These are phyloP conservation scores for Athalia circularis DNA, from an alignment of 2,888 invertebrate genomes.

Conservation along the genomic window DNA sequence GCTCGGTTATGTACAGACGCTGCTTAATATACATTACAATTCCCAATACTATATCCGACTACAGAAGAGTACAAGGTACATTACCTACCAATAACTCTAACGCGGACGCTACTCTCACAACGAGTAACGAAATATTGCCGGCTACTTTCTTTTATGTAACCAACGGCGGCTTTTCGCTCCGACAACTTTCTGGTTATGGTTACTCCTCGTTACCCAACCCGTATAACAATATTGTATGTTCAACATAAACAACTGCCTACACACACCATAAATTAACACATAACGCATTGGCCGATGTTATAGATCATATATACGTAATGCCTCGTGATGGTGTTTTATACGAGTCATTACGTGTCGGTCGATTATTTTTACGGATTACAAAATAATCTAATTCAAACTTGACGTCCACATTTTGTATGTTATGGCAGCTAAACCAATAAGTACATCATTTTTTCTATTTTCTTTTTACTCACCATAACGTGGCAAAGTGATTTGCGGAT, in stretches of 20 bases:
- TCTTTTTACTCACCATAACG: too few relatives aligned
- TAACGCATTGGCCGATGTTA: neutral
- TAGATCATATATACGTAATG: too few relatives aligned
- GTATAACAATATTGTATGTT: neutral
- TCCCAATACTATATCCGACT: too few relatives aligned
- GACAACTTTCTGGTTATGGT: neutral
- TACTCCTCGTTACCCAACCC: neutral
- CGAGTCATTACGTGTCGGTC: too few relatives aligned
- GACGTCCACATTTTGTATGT: neutral
- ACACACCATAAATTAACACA: neutral
- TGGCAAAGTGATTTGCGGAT: too few relatives aligned
- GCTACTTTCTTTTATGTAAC: conserved; percentile 16
- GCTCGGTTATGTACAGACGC: neutral
- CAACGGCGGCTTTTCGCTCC: conserved; percentile 1
- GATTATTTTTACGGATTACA: too few relatives aligned
- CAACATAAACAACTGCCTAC: neutral
- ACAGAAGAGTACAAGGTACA: too few relatives aligned
- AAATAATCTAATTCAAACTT: too few relatives aligned
- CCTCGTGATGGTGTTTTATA: too few relatives aligned
- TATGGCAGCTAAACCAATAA: too few relatives aligned
- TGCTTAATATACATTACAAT: neutral
- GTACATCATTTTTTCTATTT: too few relatives aligned
- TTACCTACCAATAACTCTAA: neutral
- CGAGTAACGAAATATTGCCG: neutral
- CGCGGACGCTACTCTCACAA: neutral